Evolutionary conservation across 2,888 invertebrate genomes (phyloP), one percentile per base, ranked within the genome.

Genomic region (Eurytoma adleriae): DNA sequence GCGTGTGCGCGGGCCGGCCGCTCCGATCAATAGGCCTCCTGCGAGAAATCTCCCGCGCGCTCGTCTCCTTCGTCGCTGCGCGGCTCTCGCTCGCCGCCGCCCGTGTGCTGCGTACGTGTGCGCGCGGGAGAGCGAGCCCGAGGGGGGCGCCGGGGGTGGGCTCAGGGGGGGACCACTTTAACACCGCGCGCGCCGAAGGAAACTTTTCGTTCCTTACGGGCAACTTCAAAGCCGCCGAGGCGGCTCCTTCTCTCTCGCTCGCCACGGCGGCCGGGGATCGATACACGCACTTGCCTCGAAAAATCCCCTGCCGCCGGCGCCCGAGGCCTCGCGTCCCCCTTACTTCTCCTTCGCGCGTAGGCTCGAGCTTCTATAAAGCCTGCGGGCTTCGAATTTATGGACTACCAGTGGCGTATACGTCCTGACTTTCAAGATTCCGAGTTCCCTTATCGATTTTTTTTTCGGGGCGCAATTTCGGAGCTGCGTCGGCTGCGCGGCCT

Each of bases 1-100:
- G 90, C 90, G 89, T 90, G 89, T 90, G 71, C 54, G 88, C 87
- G 61, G 16, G 52, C 50, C 18, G 59, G 30, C 50, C 40, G 24
- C 30, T 59, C 27, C 83, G 82, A 83, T 83, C 83, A 81, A 83
- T 83, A 83, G 82, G 84, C 86, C 86, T 86, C 86, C 24, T 84
- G 84, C 68, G 57, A 69, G 69, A 79, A 71, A 75, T 71, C 70
- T 79, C 74, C 10, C 75, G 30, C 24, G 54, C 20, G 18, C 59
- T 59, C 24, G 40, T 40, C 40, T 40, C 40, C 40, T 40, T 40
- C 40, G 40, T 40, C 40, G 7, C 40, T 40, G 10, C 10, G 24
- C 30, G 40, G 14, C 27, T 30, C 30, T 16, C 10, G 24, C 24
- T 12, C 24, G 24, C 4, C 64, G 30, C 7, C 40, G 40, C 7